Evolutionary conservation across 2,888 invertebrate genomes (phyloP), one percentile per base, ranked within the genome.

Genomic region (Rhagium mordax): DNA sequence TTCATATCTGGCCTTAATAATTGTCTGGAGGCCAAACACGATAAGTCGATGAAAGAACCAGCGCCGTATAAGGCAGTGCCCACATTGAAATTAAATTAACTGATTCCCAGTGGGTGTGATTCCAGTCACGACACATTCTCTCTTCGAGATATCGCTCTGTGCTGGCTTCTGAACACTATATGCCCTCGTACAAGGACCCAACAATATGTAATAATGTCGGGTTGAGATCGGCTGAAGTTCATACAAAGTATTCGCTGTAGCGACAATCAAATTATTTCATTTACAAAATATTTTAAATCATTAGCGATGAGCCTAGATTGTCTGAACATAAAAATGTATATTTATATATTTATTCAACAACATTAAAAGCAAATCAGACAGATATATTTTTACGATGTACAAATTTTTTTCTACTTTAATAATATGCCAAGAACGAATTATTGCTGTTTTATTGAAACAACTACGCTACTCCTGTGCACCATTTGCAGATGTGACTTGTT

Each of bases 71-170:
- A 74, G 81, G 81, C 74, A 77, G 74, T 74, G 78, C 74, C 79
- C 77, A 77, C 78, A 78, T 78, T 77, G 78, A 78, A 81, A 81
- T 81, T 80, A 80, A 81, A 81, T 81, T 81, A 81, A 79, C 78
- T 74, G 79, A 80, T 78, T 77, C 78, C 75, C 77, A 61, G 79
- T 81, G 78, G 79, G 79, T 78, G 79, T 79, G 75, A 79, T 74
- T 71, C 77, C 65, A 79, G 81, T 81, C 78, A 81, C 79, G 81
- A 79, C 71, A 59, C 64, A 51, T 62, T 41, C 70, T 29, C 24
- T 62, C 18, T 64, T 29, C 51, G 20, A 20, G 51, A 51, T 51
- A 51, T 51, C 51, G 51, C 18, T 20, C 6, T 18, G 51, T 18
- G 51, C 5, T 51, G 51, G 51, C 51, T 51, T 10, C 20, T 20